Evolutionary conservation across 2,888 invertebrate genomes (phyloP).

Genomic region (Pherbina coryleti): DNA sequence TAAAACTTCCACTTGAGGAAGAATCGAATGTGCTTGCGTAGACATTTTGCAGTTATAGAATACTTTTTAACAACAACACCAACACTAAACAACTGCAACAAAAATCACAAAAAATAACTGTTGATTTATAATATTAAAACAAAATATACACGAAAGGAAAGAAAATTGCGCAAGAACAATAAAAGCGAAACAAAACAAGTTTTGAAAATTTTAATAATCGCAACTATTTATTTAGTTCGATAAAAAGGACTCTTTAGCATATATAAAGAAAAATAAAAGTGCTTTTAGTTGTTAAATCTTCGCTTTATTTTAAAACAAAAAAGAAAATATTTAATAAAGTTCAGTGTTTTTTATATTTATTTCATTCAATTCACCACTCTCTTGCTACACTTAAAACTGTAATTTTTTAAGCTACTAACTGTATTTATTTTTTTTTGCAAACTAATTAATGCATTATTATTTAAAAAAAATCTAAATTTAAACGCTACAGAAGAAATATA

Average conservation of each 20-base stretch:
- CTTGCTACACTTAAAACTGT: neutral
- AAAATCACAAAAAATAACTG: neutral
- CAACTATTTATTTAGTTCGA: neutral
- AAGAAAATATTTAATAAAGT: neutral
- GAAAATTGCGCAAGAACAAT: slow-evolving; percentile 23
- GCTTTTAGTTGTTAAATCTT: neutral
- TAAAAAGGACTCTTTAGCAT: neutral
- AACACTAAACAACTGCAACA: slow-evolving; percentile 8
- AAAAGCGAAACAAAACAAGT: slow-evolving; percentile 9
- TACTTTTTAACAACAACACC: neutral
- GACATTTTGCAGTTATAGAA: neutral
- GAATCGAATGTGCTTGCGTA: neutral
- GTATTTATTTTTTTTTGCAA: neutral
- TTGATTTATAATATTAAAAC: slow-evolving; percentile 7
- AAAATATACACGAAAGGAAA: neutral
- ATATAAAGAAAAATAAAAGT: neutral
- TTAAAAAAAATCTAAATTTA: neutral
- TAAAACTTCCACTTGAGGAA: slow-evolving; percentile 2
- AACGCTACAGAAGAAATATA: neutral
- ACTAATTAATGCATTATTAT: neutral
- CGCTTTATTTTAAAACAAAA: neutral
- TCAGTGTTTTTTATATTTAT: neutral
- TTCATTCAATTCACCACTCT: neutral
- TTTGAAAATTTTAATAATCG: slow-evolving; percentile 10
- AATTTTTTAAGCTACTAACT: neutral